These are phyloP conservation scores for Leptinotarsa haldemani DNA, from an alignment of 2,888 invertebrate species.

Conservation along the genomic window DNA sequence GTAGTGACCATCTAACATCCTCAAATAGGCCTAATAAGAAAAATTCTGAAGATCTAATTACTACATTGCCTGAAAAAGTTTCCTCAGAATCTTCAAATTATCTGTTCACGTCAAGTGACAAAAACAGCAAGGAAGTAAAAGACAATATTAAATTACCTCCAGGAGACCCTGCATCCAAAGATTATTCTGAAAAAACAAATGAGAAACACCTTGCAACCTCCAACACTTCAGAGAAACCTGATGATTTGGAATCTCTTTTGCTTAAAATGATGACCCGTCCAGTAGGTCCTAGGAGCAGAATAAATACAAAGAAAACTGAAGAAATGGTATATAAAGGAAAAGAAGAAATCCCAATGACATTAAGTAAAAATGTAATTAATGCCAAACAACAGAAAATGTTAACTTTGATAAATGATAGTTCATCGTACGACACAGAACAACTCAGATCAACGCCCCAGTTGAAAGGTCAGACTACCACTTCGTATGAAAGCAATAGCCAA, in stretches of 20 bases:
- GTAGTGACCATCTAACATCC: neutral
- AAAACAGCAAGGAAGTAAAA: neutral
- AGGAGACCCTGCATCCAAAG: too few species aligned
- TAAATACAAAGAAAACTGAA: neutral
- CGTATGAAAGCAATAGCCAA: neutral
- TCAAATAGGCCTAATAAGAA: too few species aligned
- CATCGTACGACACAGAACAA: neutral
- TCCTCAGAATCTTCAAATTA: neutral
- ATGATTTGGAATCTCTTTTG: slow-evolving; percentile 19
- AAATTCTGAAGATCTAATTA: too few species aligned
- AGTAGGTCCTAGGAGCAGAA: neutral
- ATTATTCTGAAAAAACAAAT: slow-evolving; percentile 11
- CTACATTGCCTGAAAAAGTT: too few species aligned
- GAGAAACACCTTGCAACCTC: neutral
- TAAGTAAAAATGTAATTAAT: neutral
- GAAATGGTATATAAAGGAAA: neutral
- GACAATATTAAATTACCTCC: neutral
- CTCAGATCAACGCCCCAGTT: neutral
- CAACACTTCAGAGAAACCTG: slow-evolving; percentile 5
- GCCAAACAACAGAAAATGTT: neutral
- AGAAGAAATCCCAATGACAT: neutral
- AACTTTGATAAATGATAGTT: neutral
- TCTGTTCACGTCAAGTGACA: neutral
- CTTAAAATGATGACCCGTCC: neutral
- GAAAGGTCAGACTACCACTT: neutral